Evolutionary conservation across 2,797 vertebrate species (phyloP), one percentile per base, ranked within the genome.

Genomic region (Benthosema pterotum): DNA sequence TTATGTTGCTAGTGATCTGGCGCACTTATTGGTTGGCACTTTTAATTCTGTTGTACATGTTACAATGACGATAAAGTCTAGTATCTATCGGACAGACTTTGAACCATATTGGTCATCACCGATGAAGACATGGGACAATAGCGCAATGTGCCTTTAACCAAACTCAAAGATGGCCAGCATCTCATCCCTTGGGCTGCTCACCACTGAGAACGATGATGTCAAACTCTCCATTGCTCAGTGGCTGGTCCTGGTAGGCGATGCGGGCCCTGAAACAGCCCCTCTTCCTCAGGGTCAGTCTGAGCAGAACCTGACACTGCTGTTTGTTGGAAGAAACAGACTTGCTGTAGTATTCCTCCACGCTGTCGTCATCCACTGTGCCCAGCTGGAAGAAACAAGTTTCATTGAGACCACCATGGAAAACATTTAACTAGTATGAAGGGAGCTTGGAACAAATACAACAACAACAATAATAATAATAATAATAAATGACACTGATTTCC

Each of bases 141-240:
- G 28, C 8, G 5, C 5, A 38, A 9, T 2, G 11, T 8, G 32
- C 9, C 32, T 52, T 7, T 14, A 28, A 7, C 13, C 42, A 45
- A 57, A 11, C 11, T 11, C 14, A 18, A 17, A 19, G 14, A 3
- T n/a, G 8, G 12, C 28, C 16, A 17, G 8, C n/a, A 6, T 42
- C 11, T 38, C 18, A 61, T 3, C 13, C 3, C 2, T 48, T 59
- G 56, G 14, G 1, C 69, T 52, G 65, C 96, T 95, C 82, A 99
- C 97, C 97, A 83, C 91, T 98, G 80, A 99, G 90, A 86, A 99
- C 96, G 90, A 99, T 99, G 89, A 99, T 95, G 89, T 98, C 96
- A 89, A 99, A 99, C 83, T 99, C 95, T 49, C 97, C 98, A 48
- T 99, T 99, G 89, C 93, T 97, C 83, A 99, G 97, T 13, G 93